A percentile compares a stretch with the other conserved stretches of the same genome.
Evolutionary conservation across 2,888 invertebrate genomes (phyloP).

Genomic region (Cepaea hortensis): DNA sequence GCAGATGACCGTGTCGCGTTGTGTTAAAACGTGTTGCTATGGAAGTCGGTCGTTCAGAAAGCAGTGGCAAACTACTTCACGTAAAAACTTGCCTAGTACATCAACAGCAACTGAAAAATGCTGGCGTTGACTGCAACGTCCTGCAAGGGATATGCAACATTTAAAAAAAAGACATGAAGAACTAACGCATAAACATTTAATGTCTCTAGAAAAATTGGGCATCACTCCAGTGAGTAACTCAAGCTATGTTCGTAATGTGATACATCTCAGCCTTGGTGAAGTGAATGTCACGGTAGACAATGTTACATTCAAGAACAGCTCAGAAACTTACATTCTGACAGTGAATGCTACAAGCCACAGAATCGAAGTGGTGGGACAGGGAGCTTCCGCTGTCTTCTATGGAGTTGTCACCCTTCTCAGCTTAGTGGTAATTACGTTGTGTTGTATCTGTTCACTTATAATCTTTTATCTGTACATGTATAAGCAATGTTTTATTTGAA

Average conservation of each 20-base stretch:
- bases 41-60: too few species aligned
- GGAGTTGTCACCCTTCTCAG: slow-evolving; percentile 50
- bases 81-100: too few species aligned
- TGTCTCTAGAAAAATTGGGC: not conserved
- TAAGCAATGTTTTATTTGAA: too few species aligned
- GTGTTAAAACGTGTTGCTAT: too few species aligned
- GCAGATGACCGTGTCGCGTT: too few species aligned
- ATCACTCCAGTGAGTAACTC: not conserved
- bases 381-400: slow-evolving; percentile 52
- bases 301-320: slow-evolving; percentile 2
- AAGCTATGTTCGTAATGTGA: not conserved
- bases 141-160: too few species aligned
- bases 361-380: slow-evolving; percentile 53
- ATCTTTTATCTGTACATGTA: not conserved
- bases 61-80: too few species aligned
- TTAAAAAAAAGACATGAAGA: too few species aligned
- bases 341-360: slow-evolving; percentile 38
- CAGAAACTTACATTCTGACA: slow-evolving; percentile 49
- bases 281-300: not conserved
- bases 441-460: not conserved
- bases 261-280: slow-evolving; percentile 1
- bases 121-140: too few species aligned
- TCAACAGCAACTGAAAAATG: too few species aligned
- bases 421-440: slow-evolving; percentile 28
- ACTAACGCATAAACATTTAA: not conserved